Base-by-base conservation (phyloP, 2,888 invertebrate genomes). In the Caenorhabditis sulstoni region DNA sequence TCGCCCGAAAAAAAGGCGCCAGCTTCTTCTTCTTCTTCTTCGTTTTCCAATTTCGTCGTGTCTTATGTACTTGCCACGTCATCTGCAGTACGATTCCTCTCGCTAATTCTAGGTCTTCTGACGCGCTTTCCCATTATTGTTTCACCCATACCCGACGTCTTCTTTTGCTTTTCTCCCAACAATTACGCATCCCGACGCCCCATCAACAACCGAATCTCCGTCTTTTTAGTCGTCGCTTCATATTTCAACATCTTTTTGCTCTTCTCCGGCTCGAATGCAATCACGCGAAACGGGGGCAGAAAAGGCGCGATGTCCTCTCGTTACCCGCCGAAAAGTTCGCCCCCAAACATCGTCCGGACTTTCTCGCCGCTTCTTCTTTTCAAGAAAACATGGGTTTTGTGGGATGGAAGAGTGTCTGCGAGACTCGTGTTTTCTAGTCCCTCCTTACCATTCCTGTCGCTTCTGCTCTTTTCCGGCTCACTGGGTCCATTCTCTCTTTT, bases 121-220 rank as follows among this genome's bases (percentile, higher is more conserved):
- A n/a, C 50, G 20, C 37, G 23, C 47, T 3, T 7, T 7, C 4
- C 47, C 55, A 55, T 59, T 59, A 59, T 53, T 70, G 50, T 70
- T 61, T 61, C 53, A 61, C 58, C 67, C 58, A n/a, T 61, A 61
- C 58, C 67, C 58, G 22, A 57, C 49, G 55, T 68, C 22, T 70
- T 52, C 52, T 58, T 35, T 47, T 50, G 47, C 23, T 37, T 53
- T 61, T 23, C 44, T 50, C 61, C 70, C 61, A 70, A 59, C 68
- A 68, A 68, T 68, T 68, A 68, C 68, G 59, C 58, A 58, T 67
- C 67, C 67, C 67, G 47, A 67, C 67, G 41, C n/a, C 29, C 67
- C 67, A 68, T 68, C 67, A 68, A 39, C 37, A 47, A 37, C 58
- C 7, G 29, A 29, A 18, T 67, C 58, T 57, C 55, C 49, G 47